Evolutionary conservation across 2,113 vertebrate species (phyloP).

Genomic region (Xyrauchen texanus): DNA sequence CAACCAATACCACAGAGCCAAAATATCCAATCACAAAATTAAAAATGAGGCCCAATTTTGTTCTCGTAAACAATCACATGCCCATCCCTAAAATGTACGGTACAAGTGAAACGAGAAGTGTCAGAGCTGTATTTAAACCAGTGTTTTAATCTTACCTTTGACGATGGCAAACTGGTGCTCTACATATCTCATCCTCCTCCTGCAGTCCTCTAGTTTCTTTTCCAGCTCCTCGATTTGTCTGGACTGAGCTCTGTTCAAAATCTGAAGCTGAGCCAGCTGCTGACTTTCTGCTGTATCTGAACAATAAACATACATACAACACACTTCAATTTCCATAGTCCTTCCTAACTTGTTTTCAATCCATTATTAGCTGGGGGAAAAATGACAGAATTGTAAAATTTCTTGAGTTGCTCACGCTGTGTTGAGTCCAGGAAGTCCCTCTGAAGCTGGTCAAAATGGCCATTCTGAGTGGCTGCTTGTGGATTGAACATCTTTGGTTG

Average conservation of each 20-base stretch:
- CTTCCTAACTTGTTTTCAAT: too few relatives aligned
- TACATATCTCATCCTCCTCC: constrained; percentile 85
- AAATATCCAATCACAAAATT: too few relatives aligned
- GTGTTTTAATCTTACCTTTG: constrained; percentile 75
- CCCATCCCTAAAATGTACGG: too few relatives aligned
- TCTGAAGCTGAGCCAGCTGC: constrained; percentile 85
- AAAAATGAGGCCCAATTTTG: too few relatives aligned
- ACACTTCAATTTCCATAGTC: neutral
- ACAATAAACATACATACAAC: constrained; percentile 23
- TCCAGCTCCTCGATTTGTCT: constrained; percentile 87
- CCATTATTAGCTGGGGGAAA: too few relatives aligned
- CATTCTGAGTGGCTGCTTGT: constrained; percentile 65
- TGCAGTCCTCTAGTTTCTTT: constrained; percentile 85
- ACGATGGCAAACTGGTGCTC: constrained; percentile 92
- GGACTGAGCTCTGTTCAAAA: constrained; percentile 89
- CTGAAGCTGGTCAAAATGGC: constrained; percentile 82
- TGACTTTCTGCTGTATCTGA: constrained; percentile 83
- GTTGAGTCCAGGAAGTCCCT: constrained; percentile 82
- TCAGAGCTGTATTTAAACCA: too few relatives aligned
- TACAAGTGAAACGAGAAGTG: too few relatives aligned
- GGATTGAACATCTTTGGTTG: constrained; percentile 70
- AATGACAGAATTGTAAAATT: neutral
- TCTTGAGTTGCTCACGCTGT: constrained; percentile 75
- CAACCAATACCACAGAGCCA: too few relatives aligned
- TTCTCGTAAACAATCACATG: too few relatives aligned